A percentile compares a stretch with the other conserved stretches of the same genome.
These are phyloP conservation scores for Opisthocomus hoazin DNA, from an alignment of 2,113 vertebrate species.

Conservation along the genomic window DNA sequence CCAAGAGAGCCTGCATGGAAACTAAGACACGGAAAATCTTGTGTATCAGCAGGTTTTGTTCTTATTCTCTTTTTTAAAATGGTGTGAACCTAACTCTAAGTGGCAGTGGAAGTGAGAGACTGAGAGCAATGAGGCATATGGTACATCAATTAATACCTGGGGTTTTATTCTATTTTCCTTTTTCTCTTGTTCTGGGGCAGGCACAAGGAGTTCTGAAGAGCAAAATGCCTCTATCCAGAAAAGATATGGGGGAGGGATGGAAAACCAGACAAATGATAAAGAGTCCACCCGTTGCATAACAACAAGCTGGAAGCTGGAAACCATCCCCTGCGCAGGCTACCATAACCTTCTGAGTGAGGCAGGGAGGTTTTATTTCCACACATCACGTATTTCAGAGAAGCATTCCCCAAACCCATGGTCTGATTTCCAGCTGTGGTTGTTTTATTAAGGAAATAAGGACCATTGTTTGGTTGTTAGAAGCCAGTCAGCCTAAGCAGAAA, in stretches of 20 bases:
- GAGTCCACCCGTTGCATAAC: not conserved
- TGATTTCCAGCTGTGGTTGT: not conserved
- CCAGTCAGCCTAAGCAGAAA: conserved; percentile 12
- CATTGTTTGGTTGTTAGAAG: not conserved
- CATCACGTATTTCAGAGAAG: not conserved
- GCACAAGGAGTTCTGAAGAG: not conserved
- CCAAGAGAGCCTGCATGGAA: not conserved
- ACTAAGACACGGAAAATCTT: not conserved
- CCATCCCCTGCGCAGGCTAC: not conserved
- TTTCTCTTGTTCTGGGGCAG: not conserved
- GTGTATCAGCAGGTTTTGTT: not conserved
- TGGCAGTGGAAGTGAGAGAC: not conserved
- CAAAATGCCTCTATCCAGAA: not conserved
- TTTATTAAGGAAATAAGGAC: conserved; percentile 6
- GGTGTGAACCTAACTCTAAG: not conserved
- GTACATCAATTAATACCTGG: not conserved
- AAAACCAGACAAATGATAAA: not conserved
- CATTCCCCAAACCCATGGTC: not conserved
- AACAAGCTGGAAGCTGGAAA: not conserved
- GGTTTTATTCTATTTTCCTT: not conserved
- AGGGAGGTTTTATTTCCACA: not conserved
- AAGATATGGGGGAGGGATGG: not conserved
- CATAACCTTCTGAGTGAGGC: not conserved
- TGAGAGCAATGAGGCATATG: not conserved
- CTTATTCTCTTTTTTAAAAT: not conserved